Evolutionary conservation across 2,888 invertebrate species (phyloP).

Genomic region (Empis stercorea): DNA sequence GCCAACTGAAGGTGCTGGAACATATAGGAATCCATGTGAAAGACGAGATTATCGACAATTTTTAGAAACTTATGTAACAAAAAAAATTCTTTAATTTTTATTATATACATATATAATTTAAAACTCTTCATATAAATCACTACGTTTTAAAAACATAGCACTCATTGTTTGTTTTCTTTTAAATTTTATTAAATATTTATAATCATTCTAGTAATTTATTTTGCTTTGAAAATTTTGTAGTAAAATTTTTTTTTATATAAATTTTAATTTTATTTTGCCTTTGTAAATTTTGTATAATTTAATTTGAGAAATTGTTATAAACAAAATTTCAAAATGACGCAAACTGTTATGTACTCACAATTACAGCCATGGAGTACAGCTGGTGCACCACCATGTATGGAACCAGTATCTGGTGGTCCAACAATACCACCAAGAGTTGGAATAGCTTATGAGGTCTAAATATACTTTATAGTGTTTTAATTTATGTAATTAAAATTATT

Average conservation of each 20-base stretch:
- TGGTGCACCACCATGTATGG: conserved; percentile 46
- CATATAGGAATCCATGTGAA: conserved; percentile 14
- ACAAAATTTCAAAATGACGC: background rate
- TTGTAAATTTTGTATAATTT: no score
- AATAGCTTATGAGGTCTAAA: conserved; percentile 44
- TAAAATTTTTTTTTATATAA: background rate
- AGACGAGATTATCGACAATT: conserved; percentile 35
- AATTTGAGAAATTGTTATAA: no score
- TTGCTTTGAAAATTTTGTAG: background rate
- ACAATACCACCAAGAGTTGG: conserved; percentile 51
- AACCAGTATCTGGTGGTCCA: conserved; percentile 48
- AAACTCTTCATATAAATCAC: background rate
- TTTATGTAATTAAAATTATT: no score
- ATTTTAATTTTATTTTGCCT: background rate
- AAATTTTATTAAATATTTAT: conserved; percentile 4
- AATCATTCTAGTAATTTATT: conserved; percentile 3
- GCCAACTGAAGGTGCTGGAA: conserved; percentile 24
- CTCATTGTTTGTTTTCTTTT: conserved; percentile 1
- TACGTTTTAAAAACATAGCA: background rate
- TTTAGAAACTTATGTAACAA: conserved; percentile 36
- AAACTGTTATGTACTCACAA: conserved; percentile 36
- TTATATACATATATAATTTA: no score
- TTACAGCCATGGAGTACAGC: conserved; percentile 64
- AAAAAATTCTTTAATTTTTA: no score
- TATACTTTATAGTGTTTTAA: no score